Percentiles rank a stretch among this genome's conserved stretches.
phyloP scores from a whole-genome alignment of 2,888 invertebrate species.

The Limnephilus marmoratus region DNA sequence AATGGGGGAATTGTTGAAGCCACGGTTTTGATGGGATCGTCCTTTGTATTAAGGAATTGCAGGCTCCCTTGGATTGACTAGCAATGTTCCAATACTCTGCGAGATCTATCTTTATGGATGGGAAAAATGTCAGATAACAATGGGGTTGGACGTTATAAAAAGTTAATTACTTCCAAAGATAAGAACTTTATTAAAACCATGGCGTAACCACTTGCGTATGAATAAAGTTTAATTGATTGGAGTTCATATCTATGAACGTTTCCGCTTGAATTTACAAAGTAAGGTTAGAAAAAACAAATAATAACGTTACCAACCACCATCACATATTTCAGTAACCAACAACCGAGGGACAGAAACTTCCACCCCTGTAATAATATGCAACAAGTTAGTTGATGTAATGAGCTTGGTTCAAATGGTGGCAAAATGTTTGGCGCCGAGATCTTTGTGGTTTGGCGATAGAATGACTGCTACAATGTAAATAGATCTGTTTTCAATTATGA shows the following conservation, averaged over 20 bases:
- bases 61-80: too few relatives aligned
- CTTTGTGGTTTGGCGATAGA: neutral
- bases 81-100: too few relatives aligned
- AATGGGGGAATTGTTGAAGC: too few relatives aligned
- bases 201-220: too few relatives aligned
- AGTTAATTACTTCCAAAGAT: too few relatives aligned
- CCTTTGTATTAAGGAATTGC: too few relatives aligned
- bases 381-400: neutral
- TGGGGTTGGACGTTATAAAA: too few relatives aligned
- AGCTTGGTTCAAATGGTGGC: neutral
- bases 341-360: neutral
- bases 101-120: too few relatives aligned
- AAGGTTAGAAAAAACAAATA: neutral
- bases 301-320: neutral
- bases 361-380: neutral
- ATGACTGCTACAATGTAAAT: neutral
- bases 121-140: too few relatives aligned
- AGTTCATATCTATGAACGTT: neutral
- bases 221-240: neutral
- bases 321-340: neutral
- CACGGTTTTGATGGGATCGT: too few relatives aligned
- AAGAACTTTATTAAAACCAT: too few relatives aligned
- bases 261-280: neutral
- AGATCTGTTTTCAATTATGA: neutral
- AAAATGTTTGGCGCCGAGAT: neutral